Base-by-base conservation (phyloP, 2,113 vertebrate species). In the Circaetus gallicus region DNA sequence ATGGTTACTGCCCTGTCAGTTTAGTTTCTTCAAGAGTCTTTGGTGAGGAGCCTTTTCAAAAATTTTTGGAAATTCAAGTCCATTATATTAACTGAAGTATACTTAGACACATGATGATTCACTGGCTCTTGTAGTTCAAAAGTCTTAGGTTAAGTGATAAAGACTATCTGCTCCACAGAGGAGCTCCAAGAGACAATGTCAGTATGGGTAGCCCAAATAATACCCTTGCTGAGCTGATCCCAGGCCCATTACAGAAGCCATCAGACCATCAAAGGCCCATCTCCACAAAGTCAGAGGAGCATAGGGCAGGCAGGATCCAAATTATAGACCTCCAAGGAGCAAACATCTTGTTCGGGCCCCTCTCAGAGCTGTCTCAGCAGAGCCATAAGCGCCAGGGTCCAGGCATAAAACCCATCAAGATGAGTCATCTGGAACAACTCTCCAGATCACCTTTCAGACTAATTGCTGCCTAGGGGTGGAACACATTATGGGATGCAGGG, bases 291-390 rank as follows among this genome's bases (percentile, higher is more conserved):
- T 6, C 16, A 45, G 43, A 50, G 11, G 8, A 69, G 6, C 24
- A 86, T 2, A 49, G 29, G 10, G 34, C 25, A 77, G 25, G 8
- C 28, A 67, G n/a, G 16, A 81, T 13, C 4, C 9, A 55, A 91
- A 76, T 24, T 61, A 56, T n/a, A 65, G 12, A 32, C 20, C 12
- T 65, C 28, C 32, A 55, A 74, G 25, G 19, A 52, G 14, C 0
- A 24, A 76, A 66, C 3, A 14, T 14, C 24, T 81, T n/a, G 18
- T 55, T 7, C 0, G 1, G 21, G 14, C 9, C 9, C 6, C 25
- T 90, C 21, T 77, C 38, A 32, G n/a, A 38, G 9, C 34, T 73
- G 32, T 47, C 59, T 25, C 26, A 58, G 21, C 34, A 78, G 7
- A 73, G 2, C 7, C 25, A 31, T 63, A 18, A 78, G 20, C 11